phyloP scores from a whole-genome alignment of 2,797 vertebrate genomes.

The Semaprochilodus insignis region DNA sequence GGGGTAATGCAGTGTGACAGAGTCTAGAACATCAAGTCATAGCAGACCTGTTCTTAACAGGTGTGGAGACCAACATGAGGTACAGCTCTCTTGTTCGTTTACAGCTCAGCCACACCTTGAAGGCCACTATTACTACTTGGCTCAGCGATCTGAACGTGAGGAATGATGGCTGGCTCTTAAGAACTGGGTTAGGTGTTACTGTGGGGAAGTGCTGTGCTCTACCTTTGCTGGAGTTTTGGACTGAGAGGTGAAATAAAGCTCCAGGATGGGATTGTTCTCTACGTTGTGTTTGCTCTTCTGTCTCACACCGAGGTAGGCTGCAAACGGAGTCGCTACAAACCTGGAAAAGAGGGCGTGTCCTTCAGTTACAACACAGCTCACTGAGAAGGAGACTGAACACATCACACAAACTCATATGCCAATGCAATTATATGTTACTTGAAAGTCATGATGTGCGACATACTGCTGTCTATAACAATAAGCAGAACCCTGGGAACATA shows the following conservation, averaged over 20 bases:
- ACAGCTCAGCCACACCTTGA: background rate
- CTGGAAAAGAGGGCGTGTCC: constrained; percentile 69
- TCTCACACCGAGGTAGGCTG: constrained; percentile 82
- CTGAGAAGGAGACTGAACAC: background rate
- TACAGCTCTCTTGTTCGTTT: background rate
- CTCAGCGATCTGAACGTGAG: background rate
- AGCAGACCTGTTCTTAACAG: no score
- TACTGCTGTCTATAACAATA: no score
- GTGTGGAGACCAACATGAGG: background rate
- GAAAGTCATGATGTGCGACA: no score
- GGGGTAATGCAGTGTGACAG: no score
- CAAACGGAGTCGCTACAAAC: constrained; percentile 86
- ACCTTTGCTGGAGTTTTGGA: constrained; percentile 86
- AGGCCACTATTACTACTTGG: background rate
- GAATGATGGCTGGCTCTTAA: background rate
- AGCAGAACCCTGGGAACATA: no score
- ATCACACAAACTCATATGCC: no score
- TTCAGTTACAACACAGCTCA: background rate
- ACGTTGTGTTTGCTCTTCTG: constrained; percentile 74
- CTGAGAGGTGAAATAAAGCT: constrained; percentile 80
- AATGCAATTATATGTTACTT: no score
- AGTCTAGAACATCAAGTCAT: no score
- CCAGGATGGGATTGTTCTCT: constrained; percentile 81
- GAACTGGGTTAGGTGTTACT: background rate
- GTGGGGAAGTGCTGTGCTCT: constrained; percentile 40